phyloP scores from a whole-genome alignment of 1,140 invertebrate genomes.

The Aphelenchoides fujianensis region DNA sequence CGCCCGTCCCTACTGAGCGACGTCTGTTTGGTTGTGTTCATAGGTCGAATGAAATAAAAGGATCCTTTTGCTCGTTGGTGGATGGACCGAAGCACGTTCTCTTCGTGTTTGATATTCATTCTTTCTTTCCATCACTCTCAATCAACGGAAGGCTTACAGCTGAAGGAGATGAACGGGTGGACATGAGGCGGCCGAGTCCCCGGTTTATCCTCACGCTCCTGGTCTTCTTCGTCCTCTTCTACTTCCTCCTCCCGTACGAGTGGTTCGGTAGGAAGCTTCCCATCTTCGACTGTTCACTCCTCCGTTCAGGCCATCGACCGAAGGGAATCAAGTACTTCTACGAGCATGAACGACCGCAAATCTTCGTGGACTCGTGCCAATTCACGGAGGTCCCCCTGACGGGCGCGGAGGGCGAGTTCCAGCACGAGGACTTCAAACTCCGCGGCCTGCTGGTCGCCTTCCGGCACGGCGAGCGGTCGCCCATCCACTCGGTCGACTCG shows the following conservation, averaged over 20 bases:
- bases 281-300: not conserved
- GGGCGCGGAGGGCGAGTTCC: constrained; percentile 24
- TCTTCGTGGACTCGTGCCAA: constrained; percentile 31
- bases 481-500: constrained; percentile 4
- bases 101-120: not conserved
- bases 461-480: constrained; percentile 38
- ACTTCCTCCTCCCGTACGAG: constrained; percentile 17
- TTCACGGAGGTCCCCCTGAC: constrained; percentile 23
- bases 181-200: constrained; percentile 8
- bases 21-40: not conserved
- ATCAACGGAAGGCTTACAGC: not conserved
- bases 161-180: not conserved
- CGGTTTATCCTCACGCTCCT: not conserved
- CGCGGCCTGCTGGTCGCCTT: constrained; percentile 29
- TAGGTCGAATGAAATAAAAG: no score
- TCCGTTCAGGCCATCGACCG: constrained; percentile 8
- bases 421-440: constrained; percentile 9
- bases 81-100: no score
- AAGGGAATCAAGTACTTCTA: constrained; percentile 9
- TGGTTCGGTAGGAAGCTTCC: not conserved
- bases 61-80: not conserved
- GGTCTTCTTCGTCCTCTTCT: constrained; percentile 7
- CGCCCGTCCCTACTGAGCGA: constrained; percentile 35
- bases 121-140: not conserved
- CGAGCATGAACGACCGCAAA: constrained; percentile 17